Conservation (phyloP, 2,888 invertebrate genomes). For the Nematopogon swammerdamellus region DNA sequence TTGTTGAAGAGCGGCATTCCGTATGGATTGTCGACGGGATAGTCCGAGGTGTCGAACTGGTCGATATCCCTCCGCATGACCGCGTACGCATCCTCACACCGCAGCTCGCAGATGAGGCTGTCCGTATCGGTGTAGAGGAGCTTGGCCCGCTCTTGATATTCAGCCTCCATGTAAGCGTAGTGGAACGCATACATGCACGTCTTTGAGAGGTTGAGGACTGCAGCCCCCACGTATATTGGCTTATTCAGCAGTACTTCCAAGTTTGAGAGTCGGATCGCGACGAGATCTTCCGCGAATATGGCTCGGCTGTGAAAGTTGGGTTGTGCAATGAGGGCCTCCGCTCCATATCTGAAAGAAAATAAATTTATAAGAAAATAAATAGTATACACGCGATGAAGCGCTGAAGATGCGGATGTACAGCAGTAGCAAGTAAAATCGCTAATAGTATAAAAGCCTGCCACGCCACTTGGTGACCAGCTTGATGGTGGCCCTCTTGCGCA, state of each 20-base stretch:
- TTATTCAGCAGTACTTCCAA: conserved; percentile 18
- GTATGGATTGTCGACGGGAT: conserved; percentile 14
- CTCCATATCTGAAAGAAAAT: no score
- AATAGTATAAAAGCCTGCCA: no score
- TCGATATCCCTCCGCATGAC: conserved; percentile 12
- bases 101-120: no score
- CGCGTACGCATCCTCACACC: no score
- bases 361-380: no score
- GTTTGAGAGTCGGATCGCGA: conserved; percentile 20
- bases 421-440: no score
- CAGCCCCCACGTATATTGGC: conserved; percentile 26
- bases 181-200: conserved; percentile 26
- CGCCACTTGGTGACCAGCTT: no score
- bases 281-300: conserved; percentile 22
- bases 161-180: no score
- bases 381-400: no score
- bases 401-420: no score
- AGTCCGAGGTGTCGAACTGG: conserved; percentile 21
- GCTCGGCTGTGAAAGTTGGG: conserved; percentile 19
- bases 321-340: conserved; percentile 18
- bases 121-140: no score
- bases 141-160: conserved; percentile 3
- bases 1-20: no score
- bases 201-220: conserved; percentile 28
- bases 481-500: conserved; percentile 24